Evolutionary conservation across 2,797 vertebrate species (phyloP).

Genomic region (Danio kyathit): DNA sequence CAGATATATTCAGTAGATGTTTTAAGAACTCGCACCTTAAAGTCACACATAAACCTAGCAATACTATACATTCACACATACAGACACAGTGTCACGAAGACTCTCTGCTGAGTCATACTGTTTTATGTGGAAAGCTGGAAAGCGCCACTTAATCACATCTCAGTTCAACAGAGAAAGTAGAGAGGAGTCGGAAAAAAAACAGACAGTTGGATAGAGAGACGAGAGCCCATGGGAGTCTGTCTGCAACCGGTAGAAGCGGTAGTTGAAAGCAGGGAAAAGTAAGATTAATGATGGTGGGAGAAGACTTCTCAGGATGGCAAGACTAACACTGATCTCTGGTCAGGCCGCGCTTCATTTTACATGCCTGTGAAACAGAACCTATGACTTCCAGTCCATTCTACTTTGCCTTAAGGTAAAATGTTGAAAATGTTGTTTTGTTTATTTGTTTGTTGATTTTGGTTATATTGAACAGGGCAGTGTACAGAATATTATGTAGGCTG

Average conservation of each 20-base stretch:
- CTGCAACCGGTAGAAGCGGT: conserved; percentile 14
- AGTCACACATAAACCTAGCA: neutral
- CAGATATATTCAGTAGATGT: neutral
- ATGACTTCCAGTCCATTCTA: conserved; percentile 16
- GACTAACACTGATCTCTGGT: conserved; percentile 29
- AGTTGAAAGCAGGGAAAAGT: conserved; percentile 49
- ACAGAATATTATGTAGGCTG: neutral
- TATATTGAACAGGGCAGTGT: too few relatives aligned
- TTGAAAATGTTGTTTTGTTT: too few relatives aligned
- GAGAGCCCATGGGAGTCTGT: conserved; percentile 48
- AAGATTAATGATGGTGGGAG: conserved; percentile 53
- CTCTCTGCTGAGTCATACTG: conserved; percentile 24
- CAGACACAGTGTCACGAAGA: neutral
- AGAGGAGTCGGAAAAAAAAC: neutral
- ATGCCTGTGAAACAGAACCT: conserved; percentile 10
- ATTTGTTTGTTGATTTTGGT: too few relatives aligned
- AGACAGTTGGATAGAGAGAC: conserved; percentile 42
- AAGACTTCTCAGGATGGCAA: neutral
- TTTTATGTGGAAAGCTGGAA: conserved; percentile 33
- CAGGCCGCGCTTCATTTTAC: conserved; percentile 1
- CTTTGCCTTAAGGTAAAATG: neutral
- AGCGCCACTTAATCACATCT: conserved; percentile 27
- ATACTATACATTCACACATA: neutral
- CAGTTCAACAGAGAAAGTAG: conserved; percentile 37
- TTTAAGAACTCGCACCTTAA: neutral